These are phyloP conservation scores for Silvanus unidentatus DNA, from an alignment of 2,888 invertebrate species.

Conservation along the genomic window DNA sequence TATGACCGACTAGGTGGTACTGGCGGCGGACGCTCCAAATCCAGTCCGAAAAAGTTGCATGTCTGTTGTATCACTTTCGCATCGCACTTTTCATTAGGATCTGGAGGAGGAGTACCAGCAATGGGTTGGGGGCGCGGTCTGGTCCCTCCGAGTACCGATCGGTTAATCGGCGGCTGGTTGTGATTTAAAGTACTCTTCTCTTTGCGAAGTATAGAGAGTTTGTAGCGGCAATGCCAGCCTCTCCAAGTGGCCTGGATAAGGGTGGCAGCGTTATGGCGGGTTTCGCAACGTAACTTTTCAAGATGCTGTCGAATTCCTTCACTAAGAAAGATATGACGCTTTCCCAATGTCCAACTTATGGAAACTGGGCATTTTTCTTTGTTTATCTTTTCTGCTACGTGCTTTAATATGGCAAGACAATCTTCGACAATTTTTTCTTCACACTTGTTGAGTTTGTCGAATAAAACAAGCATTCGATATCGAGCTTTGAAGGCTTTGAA, in stretches of 20 bases:
- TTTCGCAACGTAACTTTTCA: conserved; percentile 73
- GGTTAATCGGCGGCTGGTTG: conserved; percentile 17
- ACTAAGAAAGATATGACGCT: conserved; percentile 89
- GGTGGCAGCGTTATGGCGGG: conserved; percentile 74
- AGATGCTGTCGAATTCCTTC: conserved; percentile 88
- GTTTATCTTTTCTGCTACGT: conserved; percentile 56
- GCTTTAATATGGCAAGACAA: conserved; percentile 68
- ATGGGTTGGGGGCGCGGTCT: conserved; percentile 85
- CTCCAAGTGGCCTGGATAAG: conserved; percentile 81
- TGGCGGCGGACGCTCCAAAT: conserved; percentile 86
- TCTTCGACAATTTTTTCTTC: conserved; percentile 70
- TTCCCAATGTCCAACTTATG: conserved; percentile 85
- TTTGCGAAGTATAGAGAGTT: conserved; percentile 56
- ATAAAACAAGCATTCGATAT: conserved; percentile 80
- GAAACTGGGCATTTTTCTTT: conserved; percentile 57
- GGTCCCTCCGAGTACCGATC: conserved; percentile 41
- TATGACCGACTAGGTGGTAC: conserved; percentile 87
- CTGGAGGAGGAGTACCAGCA: conserved; percentile 80
- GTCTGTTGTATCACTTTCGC: conserved; percentile 85
- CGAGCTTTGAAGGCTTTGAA: conserved; percentile 87
- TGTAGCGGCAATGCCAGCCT: conserved; percentile 65
- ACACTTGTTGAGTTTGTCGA: conserved; percentile 58
- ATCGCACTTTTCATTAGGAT: conserved; percentile 79
- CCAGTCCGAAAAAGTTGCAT: conserved; percentile 82
- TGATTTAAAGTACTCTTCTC: conserved; percentile 27